Evolutionary conservation across 2,113 vertebrate species (phyloP), one percentile per base, ranked within the genome.

Genomic region (Myxocyprinus asiaticus): DNA sequence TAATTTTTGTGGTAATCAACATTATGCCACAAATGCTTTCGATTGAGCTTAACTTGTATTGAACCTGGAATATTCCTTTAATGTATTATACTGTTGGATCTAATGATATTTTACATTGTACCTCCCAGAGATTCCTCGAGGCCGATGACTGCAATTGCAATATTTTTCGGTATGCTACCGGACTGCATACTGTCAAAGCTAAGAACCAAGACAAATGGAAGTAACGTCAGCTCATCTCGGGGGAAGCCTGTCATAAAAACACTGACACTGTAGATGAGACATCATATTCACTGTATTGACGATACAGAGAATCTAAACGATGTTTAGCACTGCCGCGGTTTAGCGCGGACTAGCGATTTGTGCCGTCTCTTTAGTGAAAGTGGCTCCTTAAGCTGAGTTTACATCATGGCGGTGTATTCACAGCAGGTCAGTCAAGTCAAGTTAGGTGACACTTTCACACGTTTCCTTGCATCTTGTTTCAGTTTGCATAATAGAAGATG

Each of bases 191-290:
- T 22, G 44, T 66, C 44, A 15, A 45, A 48, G 44, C 48, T 67
- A 50, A n/a, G 66, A 67, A 22, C 9, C 15, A 8, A 8, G n/a
- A 69, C 12, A 58, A 6, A 47, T 8, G 14, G 62, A 62, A 62
- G 58, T 50, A 63, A 22, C 6, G 4, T 63, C 71, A 50, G 22
- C 55, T n/a, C 15, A 47, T n/a, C 50, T 77, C 11, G 0, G 55
- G 55, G 43, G 15, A 73, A 74, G 22, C 9, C 11, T 47, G 50
- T 82, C 76, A 69, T 68, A 48, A 53, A 12, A 59, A 74, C 70
- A 81, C 67, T 83, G 70, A 71, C 50, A 71, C 58, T 81, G 72
- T 74, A 56, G 53, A 82, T 68, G 64, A 48, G 15, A 65, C 56
- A 61, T 65, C 22, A 15, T 64, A n/a, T 56, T 62, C 66, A 67